These are phyloP conservation scores for Dallia pectoralis DNA, from an alignment of 2,797 vertebrate species.

Conservation along the genomic window DNA sequence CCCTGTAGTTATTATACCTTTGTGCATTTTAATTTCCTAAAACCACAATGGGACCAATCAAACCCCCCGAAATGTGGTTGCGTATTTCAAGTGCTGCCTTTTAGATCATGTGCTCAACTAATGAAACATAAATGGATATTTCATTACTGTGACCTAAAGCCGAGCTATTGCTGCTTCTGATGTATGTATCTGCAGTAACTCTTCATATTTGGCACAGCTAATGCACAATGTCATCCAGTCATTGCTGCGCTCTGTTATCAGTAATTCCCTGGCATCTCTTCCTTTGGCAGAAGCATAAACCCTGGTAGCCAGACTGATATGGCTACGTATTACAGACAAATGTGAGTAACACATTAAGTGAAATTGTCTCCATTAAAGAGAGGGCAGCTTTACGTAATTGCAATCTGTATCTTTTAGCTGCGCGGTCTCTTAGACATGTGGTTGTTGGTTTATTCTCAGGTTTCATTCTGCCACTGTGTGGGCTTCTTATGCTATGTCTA, in stretches of 20 bases:
- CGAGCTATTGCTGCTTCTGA: conserved; percentile 31
- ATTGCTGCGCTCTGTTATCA: conserved; percentile 52
- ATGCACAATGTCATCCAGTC: conserved; percentile 49
- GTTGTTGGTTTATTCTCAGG: not conserved
- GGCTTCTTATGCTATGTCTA: too few species aligned
- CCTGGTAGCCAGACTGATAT: conserved; percentile 50
- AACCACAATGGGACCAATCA: conserved; percentile 51
- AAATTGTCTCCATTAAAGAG: conserved; percentile 31
- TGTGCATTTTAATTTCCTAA: conserved; percentile 50
- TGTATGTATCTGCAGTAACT: conserved; percentile 36
- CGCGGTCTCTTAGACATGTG: conserved; percentile 30
- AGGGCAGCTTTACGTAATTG: conserved; percentile 7
- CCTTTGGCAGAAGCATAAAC: conserved; percentile 59
- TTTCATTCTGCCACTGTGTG: too few species aligned
- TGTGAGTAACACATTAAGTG: conserved; percentile 32
- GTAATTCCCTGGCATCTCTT: conserved; percentile 55
- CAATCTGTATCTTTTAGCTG: conserved; percentile 13
- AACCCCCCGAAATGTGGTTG: conserved; percentile 37
- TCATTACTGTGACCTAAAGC: conserved; percentile 41
- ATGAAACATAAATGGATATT: conserved; percentile 51
- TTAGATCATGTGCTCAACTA: conserved; percentile 43
- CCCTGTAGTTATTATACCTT: conserved; percentile 45
- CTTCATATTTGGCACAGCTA: conserved; percentile 42
- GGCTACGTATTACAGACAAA: not conserved
- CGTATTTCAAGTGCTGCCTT: conserved; percentile 27